phyloP scores from a whole-genome alignment of 2,113 vertebrate species.

The Triplophysa dalaica region DNA sequence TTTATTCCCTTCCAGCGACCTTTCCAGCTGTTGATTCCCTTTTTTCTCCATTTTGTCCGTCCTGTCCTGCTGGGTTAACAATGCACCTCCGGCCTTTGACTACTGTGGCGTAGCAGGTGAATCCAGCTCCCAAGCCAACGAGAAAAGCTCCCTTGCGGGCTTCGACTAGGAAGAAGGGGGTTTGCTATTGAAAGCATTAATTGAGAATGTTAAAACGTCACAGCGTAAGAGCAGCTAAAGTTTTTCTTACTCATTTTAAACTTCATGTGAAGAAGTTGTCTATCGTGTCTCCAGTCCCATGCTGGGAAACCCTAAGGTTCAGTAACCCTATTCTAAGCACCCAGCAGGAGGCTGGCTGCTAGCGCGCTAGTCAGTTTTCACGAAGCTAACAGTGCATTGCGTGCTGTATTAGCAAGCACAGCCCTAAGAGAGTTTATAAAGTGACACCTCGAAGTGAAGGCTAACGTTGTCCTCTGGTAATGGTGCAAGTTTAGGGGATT shows the following conservation, averaged over 20 bases:
- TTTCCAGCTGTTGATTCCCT: constrained; percentile 53
- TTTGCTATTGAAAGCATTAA: constrained; percentile 23
- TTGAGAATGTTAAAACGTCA: constrained; percentile 13
- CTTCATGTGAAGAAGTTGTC: neutral
- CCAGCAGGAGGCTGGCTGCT: constrained; percentile 11
- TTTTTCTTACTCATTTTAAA: neutral
- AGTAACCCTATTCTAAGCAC: constrained; percentile 2
- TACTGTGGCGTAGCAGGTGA: constrained; percentile 50
- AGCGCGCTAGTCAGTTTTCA: neutral
- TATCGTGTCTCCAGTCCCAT: neutral
- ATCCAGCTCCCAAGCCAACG: constrained; percentile 52
- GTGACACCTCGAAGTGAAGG: neutral
- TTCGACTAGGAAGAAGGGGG: neutral
- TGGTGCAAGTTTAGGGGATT: constrained; percentile 17
- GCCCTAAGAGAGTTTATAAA: constrained; percentile 7
- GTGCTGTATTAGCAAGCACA: neutral
- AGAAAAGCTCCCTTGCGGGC: constrained; percentile 28
- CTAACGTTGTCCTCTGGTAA: constrained; percentile 2
- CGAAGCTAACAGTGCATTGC: constrained; percentile 2
- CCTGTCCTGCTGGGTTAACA: constrained; percentile 58
- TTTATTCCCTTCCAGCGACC: constrained; percentile 51
- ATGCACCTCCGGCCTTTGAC: constrained; percentile 48
- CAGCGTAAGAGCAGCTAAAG: neutral
- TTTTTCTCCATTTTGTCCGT: constrained; percentile 29
- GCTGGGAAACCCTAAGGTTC: constrained; percentile 8